A percentile compares a stretch with the other conserved stretches of the same genome.
These are phyloP conservation scores for Cinclus mexicanus DNA, from an alignment of 2,113 vertebrate genomes.

Conservation along the genomic window DNA sequence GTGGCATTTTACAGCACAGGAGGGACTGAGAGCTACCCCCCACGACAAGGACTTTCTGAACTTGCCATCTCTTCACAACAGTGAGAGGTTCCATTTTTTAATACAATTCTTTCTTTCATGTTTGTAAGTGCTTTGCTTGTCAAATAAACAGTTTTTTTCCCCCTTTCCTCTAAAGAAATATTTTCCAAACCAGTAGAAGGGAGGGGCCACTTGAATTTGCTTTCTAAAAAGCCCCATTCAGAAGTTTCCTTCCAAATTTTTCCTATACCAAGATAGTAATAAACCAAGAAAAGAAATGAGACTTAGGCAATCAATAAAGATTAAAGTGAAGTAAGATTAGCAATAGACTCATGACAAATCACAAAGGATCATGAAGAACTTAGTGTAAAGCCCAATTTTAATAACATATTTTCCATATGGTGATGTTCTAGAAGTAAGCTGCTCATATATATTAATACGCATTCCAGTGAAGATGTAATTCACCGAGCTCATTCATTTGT, in stretches of 20 bases:
- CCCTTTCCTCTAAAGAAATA: background rate
- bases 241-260: background rate
- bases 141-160: background rate
- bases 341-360: background rate
- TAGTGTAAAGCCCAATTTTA: background rate
- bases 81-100: rapidly evolving
- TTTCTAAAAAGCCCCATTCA: background rate
- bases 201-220: background rate
- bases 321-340: background rate
- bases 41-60: background rate
- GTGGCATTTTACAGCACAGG: background rate
- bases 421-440: background rate
- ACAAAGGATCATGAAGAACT: background rate
- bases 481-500: rapidly evolving
- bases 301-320: background rate
- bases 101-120: background rate
- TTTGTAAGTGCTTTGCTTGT: background rate
- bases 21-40: too few species aligned
- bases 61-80: background rate
- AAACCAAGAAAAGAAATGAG: background rate
- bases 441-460: rapidly evolving
- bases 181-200: background rate
- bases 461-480: background rate
- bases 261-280: background rate
- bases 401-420: background rate